Conservation (phyloP, 2,797 vertebrate species). For the Eremophila alpestris region DNA sequence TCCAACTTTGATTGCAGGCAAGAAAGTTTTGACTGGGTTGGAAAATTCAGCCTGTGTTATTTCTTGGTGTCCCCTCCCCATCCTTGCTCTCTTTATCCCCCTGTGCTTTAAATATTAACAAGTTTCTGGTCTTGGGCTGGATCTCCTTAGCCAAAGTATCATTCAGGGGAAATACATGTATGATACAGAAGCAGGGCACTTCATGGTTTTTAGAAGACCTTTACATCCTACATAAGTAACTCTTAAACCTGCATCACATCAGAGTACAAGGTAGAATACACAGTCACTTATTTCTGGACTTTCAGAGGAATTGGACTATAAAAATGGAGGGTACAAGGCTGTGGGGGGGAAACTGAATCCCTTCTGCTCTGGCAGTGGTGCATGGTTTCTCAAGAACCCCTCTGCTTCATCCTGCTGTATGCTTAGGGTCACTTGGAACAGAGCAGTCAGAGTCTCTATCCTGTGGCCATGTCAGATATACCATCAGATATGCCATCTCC, state of each 20-base stretch:
- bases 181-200: neutral
- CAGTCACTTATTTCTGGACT: neutral
- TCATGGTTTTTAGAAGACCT: conserved; percentile 55
- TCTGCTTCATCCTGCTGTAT: conserved; percentile 9
- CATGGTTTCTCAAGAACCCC: neutral
- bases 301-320: neutral
- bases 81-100: neutral
- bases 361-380: neutral
- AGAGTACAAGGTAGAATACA: conserved; percentile 4
- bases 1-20: neutral
- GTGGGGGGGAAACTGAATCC: conserved; percentile 9
- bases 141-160: neutral
- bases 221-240: neutral
- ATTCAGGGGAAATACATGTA: neutral
- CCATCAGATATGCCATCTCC: neutral
- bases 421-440: neutral
- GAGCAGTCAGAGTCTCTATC: neutral
- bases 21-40: neutral
- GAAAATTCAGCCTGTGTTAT: neutral
- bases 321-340: neutral
- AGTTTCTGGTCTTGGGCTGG: neutral
- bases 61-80: neutral
- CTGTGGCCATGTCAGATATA: neutral
- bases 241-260: neutral
- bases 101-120: neutral